Evolutionary conservation across 2,113 vertebrate genomes (phyloP).

Genomic region (Onychostruthus taczanowskii): DNA sequence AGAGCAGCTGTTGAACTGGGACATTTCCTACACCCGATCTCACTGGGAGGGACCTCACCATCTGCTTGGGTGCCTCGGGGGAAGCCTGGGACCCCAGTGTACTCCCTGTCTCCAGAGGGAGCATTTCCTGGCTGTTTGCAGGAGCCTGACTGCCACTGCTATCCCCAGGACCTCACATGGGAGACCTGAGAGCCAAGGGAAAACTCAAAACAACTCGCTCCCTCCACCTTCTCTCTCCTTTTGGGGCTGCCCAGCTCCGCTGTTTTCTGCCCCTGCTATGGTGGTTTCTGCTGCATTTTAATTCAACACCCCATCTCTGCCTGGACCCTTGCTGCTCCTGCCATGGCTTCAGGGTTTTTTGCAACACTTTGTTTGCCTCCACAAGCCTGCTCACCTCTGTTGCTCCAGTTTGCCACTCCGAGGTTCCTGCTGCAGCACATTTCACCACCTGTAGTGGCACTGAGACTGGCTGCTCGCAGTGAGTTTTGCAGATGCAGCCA

Average conservation of each 20-base stretch:
- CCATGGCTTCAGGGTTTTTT: not conserved
- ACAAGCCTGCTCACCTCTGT: fast-evolving
- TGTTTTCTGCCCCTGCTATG: not conserved
- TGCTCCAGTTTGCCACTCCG: fast-evolving
- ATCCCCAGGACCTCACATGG: not conserved
- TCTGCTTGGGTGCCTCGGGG: not conserved
- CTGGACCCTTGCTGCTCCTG: fast-evolving
- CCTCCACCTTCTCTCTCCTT: not conserved
- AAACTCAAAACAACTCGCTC: not conserved
- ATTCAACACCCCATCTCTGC: fast-evolving
- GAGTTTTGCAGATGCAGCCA: not conserved
- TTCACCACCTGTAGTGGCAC: fast-evolving
- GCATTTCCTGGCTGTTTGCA: not conserved
- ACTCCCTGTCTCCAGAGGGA: not conserved
- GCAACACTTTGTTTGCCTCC: fast-evolving
- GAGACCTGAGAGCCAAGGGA: not conserved
- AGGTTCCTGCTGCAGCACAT: not conserved
- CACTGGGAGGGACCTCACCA: not conserved
- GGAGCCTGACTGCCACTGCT: fast-evolving
- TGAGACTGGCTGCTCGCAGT: not conserved
- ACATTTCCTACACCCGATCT: not conserved
- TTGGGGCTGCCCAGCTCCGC: fast-evolving
- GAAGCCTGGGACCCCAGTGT: not conserved
- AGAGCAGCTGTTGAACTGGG: not conserved
- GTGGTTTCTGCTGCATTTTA: not conserved